These are phyloP conservation scores for Callosobruchus maculatus DNA, from an alignment of 2,888 invertebrate species.

Conservation along the genomic window DNA sequence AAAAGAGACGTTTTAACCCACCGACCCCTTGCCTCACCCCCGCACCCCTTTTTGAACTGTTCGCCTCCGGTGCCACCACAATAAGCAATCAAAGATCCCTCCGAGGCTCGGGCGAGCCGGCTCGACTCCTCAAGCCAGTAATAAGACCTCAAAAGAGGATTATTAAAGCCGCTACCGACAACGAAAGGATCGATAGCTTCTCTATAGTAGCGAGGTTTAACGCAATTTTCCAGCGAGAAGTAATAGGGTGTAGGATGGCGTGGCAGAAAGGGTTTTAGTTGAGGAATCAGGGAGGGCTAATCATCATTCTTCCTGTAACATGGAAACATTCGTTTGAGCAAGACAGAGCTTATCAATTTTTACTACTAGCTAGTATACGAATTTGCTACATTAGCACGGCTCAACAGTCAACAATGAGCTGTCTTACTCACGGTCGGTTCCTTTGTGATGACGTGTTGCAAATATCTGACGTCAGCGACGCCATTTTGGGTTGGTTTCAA, in stretches of 20 bases:
- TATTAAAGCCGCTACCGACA: conserved; percentile 19
- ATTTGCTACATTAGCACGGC: too few species aligned
- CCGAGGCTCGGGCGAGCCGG: not conserved
- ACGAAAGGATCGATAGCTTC: conserved; percentile 3
- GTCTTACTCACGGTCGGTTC: too few species aligned
- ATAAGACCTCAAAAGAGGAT: conserved; percentile 23
- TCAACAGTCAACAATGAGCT: too few species aligned
- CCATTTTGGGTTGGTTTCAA: too few species aligned
- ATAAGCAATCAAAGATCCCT: conserved; percentile 31
- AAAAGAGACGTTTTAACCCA: too few species aligned
- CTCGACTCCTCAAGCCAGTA: conserved; percentile 18
- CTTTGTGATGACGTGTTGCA: too few species aligned
- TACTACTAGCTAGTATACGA: too few species aligned
- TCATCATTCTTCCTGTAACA: too few species aligned
- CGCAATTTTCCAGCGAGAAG: not conserved
- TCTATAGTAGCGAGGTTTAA: not conserved
- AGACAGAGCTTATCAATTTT: too few species aligned
- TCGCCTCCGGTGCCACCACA: conserved; percentile 15
- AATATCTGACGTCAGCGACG: too few species aligned
- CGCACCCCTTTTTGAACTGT: not conserved
- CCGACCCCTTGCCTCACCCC: too few species aligned
- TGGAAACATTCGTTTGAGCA: too few species aligned
- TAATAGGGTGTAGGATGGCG: not conserved
- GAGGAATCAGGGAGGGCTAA: not conserved
- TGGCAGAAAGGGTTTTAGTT: not conserved